A percentile compares a stretch with the other conserved stretches of the same genome.
Conservation (phyloP, 1,140 invertebrate genomes). For the Eubasilissa regina region DNA sequence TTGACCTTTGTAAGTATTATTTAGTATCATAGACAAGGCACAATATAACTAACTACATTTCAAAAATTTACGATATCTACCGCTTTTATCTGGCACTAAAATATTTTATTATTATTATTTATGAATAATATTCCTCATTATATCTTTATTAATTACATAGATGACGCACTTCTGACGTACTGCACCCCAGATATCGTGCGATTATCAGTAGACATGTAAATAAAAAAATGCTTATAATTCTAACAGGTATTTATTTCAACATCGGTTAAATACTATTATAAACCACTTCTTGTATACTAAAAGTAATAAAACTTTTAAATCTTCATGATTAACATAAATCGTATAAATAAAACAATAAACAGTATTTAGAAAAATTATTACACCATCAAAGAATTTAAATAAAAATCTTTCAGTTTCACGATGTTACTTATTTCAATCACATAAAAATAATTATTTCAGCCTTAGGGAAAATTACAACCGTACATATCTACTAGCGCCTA, state of each 20-base stretch:
- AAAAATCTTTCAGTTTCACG: not conserved
- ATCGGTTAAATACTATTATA: conserved; percentile 13
- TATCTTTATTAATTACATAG: no score
- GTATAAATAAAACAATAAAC: not conserved
- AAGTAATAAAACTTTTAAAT: conserved; percentile 11
- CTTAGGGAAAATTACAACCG: conserved; percentile 17
- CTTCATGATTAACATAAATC: not conserved
- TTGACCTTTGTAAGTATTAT: no score
- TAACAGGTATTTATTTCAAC: conserved; percentile 20
- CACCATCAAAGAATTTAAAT: not conserved
- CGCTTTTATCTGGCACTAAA: no score
- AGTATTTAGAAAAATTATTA: not conserved
- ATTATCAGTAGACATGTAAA: not conserved
- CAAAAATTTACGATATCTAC: no score
- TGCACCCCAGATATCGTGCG: no score
- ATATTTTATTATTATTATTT: no score
- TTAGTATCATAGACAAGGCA: no score
- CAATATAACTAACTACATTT: no score
- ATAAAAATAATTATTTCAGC: conserved; percentile 11
- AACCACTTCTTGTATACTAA: not conserved
- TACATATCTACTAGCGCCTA: conserved; percentile 1
- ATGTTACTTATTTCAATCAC: conserved; percentile 14
- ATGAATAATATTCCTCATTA: no score
- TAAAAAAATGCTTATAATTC: not conserved
- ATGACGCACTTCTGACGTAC: no score